Evolutionary conservation across 2,113 vertebrate genomes (phyloP).

Genomic region (Corapipo altera): DNA sequence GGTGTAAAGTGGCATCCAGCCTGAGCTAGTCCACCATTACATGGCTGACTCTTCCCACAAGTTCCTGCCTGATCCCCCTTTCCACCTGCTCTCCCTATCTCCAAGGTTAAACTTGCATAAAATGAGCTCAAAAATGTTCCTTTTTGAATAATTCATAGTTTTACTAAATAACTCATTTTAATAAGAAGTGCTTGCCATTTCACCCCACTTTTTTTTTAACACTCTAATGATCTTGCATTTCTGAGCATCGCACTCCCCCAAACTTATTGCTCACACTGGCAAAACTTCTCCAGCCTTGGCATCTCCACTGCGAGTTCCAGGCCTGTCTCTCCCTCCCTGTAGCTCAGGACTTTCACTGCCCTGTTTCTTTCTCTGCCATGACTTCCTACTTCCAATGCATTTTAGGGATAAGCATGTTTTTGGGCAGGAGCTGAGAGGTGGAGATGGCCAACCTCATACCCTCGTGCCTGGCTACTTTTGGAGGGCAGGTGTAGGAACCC

Average conservation of each 20-base stretch:
- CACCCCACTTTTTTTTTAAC: background rate
- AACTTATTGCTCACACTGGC: background rate
- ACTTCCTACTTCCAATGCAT: background rate
- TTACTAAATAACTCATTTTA: slow-evolving; percentile 11
- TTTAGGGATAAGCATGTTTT: accelerated
- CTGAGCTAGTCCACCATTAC: background rate
- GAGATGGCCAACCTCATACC: accelerated
- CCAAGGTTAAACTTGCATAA: slow-evolving; percentile 6
- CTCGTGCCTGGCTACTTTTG: accelerated
- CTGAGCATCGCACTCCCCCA: background rate
- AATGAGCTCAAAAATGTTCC: background rate
- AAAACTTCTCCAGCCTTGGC: background rate
- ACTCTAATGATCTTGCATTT: background rate
- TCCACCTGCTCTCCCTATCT: background rate
- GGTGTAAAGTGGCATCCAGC: background rate
- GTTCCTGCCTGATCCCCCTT: background rate
- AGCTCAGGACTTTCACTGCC: background rate
- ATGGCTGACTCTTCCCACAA: background rate
- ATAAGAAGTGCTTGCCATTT: slow-evolving; percentile 20
- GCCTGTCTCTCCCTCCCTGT: background rate
- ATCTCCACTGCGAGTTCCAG: background rate
- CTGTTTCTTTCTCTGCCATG: background rate
- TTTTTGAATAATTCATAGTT: slow-evolving; percentile 25
- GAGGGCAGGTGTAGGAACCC: background rate
- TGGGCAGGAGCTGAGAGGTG: background rate